Evolutionary conservation across 2,113 vertebrate species (phyloP).

Genomic region (Corythoichthys haematopterus): DNA sequence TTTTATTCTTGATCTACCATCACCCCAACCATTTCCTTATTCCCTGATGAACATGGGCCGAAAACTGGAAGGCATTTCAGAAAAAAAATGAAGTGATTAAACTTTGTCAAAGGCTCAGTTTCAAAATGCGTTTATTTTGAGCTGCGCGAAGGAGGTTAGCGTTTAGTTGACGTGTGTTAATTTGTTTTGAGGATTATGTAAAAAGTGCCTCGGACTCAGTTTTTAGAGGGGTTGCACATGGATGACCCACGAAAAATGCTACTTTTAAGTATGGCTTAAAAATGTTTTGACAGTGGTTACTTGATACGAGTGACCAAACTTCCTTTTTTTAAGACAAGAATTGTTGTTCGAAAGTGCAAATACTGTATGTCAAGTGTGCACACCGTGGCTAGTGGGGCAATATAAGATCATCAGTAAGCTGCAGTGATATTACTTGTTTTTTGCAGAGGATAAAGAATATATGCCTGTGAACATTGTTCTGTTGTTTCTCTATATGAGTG

Average conservation of each 20-base stretch:
- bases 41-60: constrained; percentile 9
- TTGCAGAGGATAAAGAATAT: no score
- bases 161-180: background rate
- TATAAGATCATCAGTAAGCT: no score
- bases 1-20: background rate
- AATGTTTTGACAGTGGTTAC: no score
- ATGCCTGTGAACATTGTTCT: no score
- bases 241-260: background rate
- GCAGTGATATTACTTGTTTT: no score
- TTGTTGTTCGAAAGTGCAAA: no score
- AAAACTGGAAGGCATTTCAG: constrained; percentile 12
- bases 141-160: background rate
- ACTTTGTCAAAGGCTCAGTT: background rate
- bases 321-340: no score
- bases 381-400: no score
- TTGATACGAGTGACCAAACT: no score
- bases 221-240: background rate
- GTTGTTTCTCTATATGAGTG: no score
- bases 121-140: background rate
- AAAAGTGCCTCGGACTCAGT: background rate
- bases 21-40: constrained; percentile 1
- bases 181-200: background rate
- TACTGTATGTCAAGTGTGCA: no score
- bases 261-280: no score
- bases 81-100: constrained; percentile 24